Evolutionary conservation across 2,888 invertebrate genomes (phyloP), one percentile per base, ranked within the genome.

Genomic region (Lypha dubia): DNA sequence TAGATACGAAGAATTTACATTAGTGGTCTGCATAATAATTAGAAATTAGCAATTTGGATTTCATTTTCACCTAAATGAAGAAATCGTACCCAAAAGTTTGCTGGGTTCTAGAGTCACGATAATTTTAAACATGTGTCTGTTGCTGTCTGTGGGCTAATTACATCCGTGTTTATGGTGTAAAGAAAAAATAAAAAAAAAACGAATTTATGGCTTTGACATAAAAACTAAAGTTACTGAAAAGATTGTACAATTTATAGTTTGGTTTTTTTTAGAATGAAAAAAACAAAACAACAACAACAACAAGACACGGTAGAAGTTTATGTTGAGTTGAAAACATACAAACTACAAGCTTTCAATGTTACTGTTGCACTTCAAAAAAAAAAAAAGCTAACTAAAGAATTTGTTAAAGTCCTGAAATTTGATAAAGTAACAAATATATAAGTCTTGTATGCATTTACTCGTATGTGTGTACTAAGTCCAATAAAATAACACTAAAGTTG

Each of bases 121-220:
- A 8, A 20, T 44, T 53, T 6, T 5, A 56, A 46, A n/a, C 32
- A 51, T 49, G 15, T 44, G n/a, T 46, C 8, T 56, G 32, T 67
- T n/a, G 24, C 67, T 38, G n/a, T 71, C 53, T 58, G 22, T 24
- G 20, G 13, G 75, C 83, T 79, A 79, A 75, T 83, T 84, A 76
- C 75, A 84, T 84, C 75, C 79, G 83, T 79, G 79, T 84, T 71
- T 60, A 65, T 73, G 11, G 58, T 67, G 65, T 41, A 58, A 71
- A 71, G 51, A 58, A 76, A 20, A 28, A 56, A 65, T 24, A 22
- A 20, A 75, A 75, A 5, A 67, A 24, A 67, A 32, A 70, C 75
- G 53, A 77, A 73, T 77, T 60, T 77, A 71, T 70, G 62, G 58
- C 51, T 79, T 53, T 79, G 75, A 70, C 79, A 83, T 38, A 68